Evolutionary conservation across 92 coral and sea anemone genomes (phyloP), one percentile per base, ranked within the genome.

Genomic region (Porites lobata): DNA sequence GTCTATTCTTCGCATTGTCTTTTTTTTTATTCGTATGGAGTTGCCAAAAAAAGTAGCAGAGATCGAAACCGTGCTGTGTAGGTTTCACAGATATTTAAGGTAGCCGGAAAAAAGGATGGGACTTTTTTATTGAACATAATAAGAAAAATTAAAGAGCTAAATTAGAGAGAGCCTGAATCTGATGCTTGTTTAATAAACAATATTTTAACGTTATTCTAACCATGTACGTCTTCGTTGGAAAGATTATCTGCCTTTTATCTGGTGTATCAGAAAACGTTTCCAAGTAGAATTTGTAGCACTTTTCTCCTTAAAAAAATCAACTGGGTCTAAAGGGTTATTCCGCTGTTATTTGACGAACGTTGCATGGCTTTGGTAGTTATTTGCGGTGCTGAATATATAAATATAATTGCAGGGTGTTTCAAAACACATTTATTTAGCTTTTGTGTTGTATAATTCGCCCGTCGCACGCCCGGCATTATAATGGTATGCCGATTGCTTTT

Each of bases 361-460:
- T 6, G 57, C 8, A 24, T 20, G 38, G 13, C 6, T 58, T 19
- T 59, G 15, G 19, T 65, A 14, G 61, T 22, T 43, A 20, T 64
- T 22, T 29, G 58, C 18, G 19, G 22, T 14, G 26, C 4, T 57
- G 50, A 62, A 64, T 61, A 14, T 52, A 73, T 50, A 78, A 72
- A 73, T 43, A 84, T 17, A 53, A 84, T 73, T 47, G 65, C 2
- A 61, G 3, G 65, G 19, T 84, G 50, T 75, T 74, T 74, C 62
- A 61, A 73, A 84, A 84, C 72, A 75, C 73, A 84, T 74, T 54
- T 9, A 54, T 13, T 56, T 84, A 73, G 51, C 61, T 72, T 67
- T 75, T 73, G 80, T 24, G 78, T 21, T 64, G n/a, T 47, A 11
- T 84, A 73, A 84, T 84, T 84, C 87, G 50, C 80, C 51, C 80